Percentiles rank a stretch among this genome's conserved stretches.
These are phyloP conservation scores for Trididemnum miniatum DNA, from an alignment of 23 tunicate species.

Conservation along the genomic window DNA sequence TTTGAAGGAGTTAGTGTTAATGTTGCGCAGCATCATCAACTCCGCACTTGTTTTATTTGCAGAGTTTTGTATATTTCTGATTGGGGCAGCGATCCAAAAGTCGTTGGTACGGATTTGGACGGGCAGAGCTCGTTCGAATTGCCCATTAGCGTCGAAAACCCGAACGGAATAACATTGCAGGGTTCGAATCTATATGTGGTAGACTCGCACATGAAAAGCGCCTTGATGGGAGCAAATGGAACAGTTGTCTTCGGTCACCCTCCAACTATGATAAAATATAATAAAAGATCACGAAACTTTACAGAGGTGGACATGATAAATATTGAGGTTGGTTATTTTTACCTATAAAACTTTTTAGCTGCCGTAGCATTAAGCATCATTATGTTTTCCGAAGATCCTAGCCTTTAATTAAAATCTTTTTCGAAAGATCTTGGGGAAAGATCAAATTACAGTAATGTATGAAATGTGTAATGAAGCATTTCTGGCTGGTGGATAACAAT, in stretches of 20 bases:
- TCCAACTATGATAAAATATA: conserved; percentile 52
- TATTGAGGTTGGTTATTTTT: conserved; percentile 63
- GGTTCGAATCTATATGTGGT: conserved; percentile 52
- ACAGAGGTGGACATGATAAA: conserved; percentile 21
- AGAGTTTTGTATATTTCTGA: conserved; percentile 81
- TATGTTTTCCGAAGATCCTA: no score
- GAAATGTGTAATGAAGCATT: no score
- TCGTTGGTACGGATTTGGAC: conserved; percentile 69
- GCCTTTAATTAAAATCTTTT: neutral
- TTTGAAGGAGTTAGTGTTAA: no score
- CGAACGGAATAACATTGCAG: conserved; percentile 79
- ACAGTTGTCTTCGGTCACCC: conserved; percentile 60
- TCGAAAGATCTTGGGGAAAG: no score
- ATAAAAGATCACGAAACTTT: conserved; percentile 12
- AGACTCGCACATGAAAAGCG: conserved; percentile 64
- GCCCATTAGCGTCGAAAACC: conserved; percentile 69
- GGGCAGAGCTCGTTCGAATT: conserved; percentile 53
- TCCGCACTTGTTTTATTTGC: no score
- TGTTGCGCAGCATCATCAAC: no score
- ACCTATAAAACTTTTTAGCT: no score
- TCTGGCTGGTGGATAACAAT: no score
- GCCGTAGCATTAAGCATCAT: neutral
- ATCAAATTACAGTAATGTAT: no score
- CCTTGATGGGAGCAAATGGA: conserved; percentile 43
- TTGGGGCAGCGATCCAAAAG: conserved; percentile 80